phyloP scores from a whole-genome alignment of 2,113 vertebrate genomes.

The Piaya cayana region DNA sequence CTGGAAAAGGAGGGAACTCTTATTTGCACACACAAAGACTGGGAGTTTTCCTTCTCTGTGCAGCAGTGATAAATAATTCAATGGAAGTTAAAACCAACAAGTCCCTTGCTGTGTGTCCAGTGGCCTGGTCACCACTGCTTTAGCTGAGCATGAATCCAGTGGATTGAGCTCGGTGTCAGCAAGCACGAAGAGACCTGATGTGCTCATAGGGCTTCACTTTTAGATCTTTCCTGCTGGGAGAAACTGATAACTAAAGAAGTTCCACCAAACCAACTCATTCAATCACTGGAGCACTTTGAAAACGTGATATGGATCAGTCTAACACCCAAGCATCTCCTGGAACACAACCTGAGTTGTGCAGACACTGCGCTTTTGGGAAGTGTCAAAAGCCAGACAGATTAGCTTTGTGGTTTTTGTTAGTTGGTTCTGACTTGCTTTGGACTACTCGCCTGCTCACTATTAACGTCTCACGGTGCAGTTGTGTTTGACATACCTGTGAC shows the following conservation, averaged over 20 bases:
- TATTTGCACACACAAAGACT: not conserved
- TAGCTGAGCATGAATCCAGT: not conserved
- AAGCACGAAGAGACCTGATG: not conserved
- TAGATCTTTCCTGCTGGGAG: not conserved
- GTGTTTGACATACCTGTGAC: not conserved
- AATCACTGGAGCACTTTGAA: constrained; percentile 12
- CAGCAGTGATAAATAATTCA: not conserved
- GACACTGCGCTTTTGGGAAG: constrained; percentile 10
- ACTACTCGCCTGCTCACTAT: constrained; percentile 39
- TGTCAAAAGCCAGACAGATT: not conserved
- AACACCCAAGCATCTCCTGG: not conserved
- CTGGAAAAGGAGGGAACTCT: not conserved
- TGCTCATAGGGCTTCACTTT: not conserved
- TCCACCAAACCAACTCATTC: not conserved
- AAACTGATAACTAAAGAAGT: not conserved
- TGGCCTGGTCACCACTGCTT: not conserved
- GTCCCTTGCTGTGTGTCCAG: not conserved
- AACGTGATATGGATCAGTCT: not conserved
- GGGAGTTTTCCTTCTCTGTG: not conserved
- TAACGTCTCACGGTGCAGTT: not conserved
- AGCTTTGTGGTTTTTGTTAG: constrained; percentile 47
- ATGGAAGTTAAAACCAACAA: not conserved
- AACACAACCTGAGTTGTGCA: not conserved
- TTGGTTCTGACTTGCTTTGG: constrained; percentile 25
- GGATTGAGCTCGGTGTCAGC: not conserved